Evolutionary conservation across 2,888 invertebrate species (phyloP), one percentile per base, ranked within the genome.

Genomic region (Psylliodes chrysocephalus): DNA sequence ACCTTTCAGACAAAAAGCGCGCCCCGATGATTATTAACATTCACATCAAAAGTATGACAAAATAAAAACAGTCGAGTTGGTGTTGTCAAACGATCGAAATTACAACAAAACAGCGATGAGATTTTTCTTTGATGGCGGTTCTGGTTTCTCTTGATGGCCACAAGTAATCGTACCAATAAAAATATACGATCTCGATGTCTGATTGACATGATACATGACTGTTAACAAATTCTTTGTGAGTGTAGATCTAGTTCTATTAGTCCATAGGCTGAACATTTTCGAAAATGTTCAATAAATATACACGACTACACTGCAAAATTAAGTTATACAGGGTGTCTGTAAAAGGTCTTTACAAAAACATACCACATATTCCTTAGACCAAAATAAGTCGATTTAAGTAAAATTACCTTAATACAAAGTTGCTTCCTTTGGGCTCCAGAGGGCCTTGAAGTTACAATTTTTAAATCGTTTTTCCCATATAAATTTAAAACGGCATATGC

Each of bases 201-300:
- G 75, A 76, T 75, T 75, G 75, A 75, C 76, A 74, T 76, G 76
- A 75, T 76, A 76, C 76, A 76, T 70, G 76, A 74, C 73, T 69
- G 72, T 72, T 72, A 74, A 76, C 76, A 75, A 76, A 76, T 76
- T 75, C 76, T 69, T 73, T 66, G 73, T 74, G 71, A 73, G 74
- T 75, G 75, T 75, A 75, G 74, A 75, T 76, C 77, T 77, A 76
- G 76, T 76, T 76, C 75, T 75, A 76, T 75, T 76, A 71, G 59
- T 59, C 73, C 71, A 67, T 65, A 57, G 28, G 57, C 52, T 47
- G 8, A 18, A 38, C 4, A 28, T 42, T 25, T 25, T 46, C 35
- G 12, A n/a, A n/a, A n/a, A n/a, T n/a, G n/a, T n/a, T n/a, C n/a
- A n/a, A n/a, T n/a, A n/a, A n/a, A n/a, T n/a, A n/a, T n/a, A n/a